Conservation (phyloP, 2,888 invertebrate species). For the Acanthopleura granulata region DNA sequence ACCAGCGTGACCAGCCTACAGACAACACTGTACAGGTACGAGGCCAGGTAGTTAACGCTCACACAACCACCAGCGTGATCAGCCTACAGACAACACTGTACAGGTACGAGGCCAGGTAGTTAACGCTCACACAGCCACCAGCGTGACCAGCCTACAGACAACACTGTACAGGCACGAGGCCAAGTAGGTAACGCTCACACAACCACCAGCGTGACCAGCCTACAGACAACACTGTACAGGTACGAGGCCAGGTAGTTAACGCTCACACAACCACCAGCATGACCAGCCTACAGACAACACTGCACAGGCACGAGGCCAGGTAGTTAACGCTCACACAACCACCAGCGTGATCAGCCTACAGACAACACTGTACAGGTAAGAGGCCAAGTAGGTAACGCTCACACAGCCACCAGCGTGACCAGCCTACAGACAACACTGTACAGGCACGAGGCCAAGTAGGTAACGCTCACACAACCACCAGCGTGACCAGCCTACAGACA, state of each 20-base stretch:
- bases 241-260: no score
- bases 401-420: conserved; percentile 85
- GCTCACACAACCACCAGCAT: conserved; percentile 85
- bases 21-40: conserved; percentile 86
- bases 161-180: conserved; percentile 83
- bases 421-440: conserved; percentile 89
- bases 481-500: no score
- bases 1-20: conserved; percentile 88
- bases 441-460: conserved; percentile 81
- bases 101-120: conserved; percentile 76
- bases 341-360: conserved; percentile 88
- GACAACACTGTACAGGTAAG: conserved; percentile 77
- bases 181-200: conserved; percentile 85
- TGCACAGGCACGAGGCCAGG: no score
- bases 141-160: conserved; percentile 88
- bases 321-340: conserved; percentile 84
- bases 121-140: conserved; percentile 85
- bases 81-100: conserved; percentile 89
- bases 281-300: conserved; percentile 87
- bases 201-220: conserved; percentile 85
- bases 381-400: conserved; percentile 74
- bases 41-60: conserved; percentile 82
- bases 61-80: conserved; percentile 85
- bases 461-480: no score
- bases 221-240: conserved; percentile 90